These are phyloP conservation scores for Drosophila nigrodunni DNA, from an alignment of 1,140 invertebrate species.

Conservation along the genomic window DNA sequence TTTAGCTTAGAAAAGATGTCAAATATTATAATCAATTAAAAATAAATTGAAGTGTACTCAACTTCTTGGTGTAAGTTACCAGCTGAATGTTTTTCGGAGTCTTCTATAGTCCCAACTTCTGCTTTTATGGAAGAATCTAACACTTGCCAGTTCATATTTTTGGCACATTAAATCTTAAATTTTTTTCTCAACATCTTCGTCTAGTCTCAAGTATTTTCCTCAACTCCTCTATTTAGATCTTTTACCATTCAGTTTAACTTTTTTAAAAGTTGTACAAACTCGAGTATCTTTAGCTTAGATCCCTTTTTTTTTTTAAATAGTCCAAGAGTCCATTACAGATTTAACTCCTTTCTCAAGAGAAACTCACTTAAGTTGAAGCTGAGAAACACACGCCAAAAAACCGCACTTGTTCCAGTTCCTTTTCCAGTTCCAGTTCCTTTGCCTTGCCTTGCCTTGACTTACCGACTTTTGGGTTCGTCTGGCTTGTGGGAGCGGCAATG, in stretches of 20 bases:
- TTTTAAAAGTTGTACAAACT: neutral
- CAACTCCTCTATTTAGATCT: neutral
- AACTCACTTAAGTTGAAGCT: conserved; percentile 31
- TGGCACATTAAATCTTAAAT: neutral
- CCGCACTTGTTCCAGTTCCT: conserved; percentile 27
- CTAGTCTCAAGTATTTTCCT: neutral
- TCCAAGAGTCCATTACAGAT: conserved; percentile 28
- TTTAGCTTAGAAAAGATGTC: neutral
- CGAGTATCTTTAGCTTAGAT: conserved; percentile 15
- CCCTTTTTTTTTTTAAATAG: conserved; percentile 3
- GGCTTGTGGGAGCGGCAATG: conserved; percentile 18
- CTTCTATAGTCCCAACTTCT: too few relatives aligned
- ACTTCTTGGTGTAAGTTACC: too few relatives aligned
- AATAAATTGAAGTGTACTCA: too few relatives aligned
- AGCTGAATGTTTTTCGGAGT: too few relatives aligned
- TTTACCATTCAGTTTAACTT: neutral
- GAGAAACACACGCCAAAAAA: neutral
- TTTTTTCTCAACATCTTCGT: neutral
- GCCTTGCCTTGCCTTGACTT: conserved; percentile 10
- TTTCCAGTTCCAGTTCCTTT: conserved; percentile 11
- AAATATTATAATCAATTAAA: neutral
- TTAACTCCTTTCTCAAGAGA: conserved; percentile 38
- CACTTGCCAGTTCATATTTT: too few relatives aligned
- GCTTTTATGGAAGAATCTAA: too few relatives aligned
- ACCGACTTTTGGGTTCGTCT: conserved; percentile 8